A percentile compares a stretch with the other conserved stretches of the same genome.
phyloP scores from a whole-genome alignment of 2,113 vertebrate genomes.

The Scophthalmus maximus region DNA sequence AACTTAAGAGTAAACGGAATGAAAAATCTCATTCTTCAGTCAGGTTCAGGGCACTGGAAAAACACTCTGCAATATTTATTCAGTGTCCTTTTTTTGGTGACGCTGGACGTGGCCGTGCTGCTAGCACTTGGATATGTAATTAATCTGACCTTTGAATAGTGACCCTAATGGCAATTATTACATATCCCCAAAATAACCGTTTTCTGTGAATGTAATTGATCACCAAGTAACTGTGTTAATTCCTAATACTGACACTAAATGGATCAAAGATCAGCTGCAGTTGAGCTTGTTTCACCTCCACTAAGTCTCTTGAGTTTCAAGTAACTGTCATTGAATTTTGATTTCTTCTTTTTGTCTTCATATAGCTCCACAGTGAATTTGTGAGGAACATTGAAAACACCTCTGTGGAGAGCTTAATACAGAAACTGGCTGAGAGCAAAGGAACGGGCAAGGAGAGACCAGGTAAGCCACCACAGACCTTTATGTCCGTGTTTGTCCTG shows the following conservation, averaged over 20 bases:
- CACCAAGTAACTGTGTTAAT: background rate
- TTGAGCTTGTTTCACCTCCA: background rate
- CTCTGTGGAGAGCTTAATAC: constrained; percentile 92
- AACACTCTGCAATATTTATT: constrained; percentile 7
- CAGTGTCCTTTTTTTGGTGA: background rate
- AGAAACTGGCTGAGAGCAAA: constrained; percentile 95
- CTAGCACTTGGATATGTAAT: background rate
- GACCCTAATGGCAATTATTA: background rate
- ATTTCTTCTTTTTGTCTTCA: constrained; percentile 23
- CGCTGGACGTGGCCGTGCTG: background rate
- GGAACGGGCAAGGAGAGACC: constrained; percentile 96
- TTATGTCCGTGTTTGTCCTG: background rate
- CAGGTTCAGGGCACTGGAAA: background rate
- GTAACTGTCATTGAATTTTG: background rate
- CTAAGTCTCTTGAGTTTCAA: background rate
- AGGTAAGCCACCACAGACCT: constrained; percentile 81
- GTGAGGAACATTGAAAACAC: constrained; percentile 96
- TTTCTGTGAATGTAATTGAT: background rate
- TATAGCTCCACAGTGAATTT: constrained; percentile 94
- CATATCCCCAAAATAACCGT: background rate
- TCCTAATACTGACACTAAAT: background rate
- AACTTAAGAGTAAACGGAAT: background rate
- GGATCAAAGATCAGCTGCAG: background rate
- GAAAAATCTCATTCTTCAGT: background rate
- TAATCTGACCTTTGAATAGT: background rate